Conservation (phyloP, 2,113 vertebrate genomes). For the Nestor notabilis region DNA sequence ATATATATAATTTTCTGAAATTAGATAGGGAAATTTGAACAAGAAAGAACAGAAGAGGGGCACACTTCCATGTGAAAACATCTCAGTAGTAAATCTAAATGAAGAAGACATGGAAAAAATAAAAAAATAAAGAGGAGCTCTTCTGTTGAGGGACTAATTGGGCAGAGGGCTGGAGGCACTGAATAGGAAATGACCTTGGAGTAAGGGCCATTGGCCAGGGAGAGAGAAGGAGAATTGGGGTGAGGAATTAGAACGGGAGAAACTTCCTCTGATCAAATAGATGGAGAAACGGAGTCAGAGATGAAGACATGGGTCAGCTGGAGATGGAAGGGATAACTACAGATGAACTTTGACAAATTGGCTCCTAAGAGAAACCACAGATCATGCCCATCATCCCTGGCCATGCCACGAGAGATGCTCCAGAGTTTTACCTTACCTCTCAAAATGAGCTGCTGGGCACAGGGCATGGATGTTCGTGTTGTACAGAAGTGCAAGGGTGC, state of each 20-base stretch:
- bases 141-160: not conserved
- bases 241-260: not conserved
- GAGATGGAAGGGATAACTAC: not conserved
- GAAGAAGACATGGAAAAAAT: not conserved
- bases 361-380: not conserved
- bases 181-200: not conserved
- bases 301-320: not conserved
- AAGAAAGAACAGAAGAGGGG: not conserved
- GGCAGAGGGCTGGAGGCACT: not conserved
- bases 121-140: not conserved
- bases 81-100: not conserved
- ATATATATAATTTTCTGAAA: no score
- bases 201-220: not conserved
- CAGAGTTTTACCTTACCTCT: constrained; percentile 80
- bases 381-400: no score
- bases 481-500: constrained; percentile 89
- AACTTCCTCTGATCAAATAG: not conserved
- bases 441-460: constrained; percentile 87
- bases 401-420: not conserved
- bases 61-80: not conserved
- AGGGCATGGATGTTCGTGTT: constrained; percentile 81
- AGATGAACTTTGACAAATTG: not conserved
- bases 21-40: not conserved
- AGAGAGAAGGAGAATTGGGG: not conserved
- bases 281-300: not conserved